Conservation (phyloP, 2,888 invertebrate species). For the Ormyrus labotus region DNA sequence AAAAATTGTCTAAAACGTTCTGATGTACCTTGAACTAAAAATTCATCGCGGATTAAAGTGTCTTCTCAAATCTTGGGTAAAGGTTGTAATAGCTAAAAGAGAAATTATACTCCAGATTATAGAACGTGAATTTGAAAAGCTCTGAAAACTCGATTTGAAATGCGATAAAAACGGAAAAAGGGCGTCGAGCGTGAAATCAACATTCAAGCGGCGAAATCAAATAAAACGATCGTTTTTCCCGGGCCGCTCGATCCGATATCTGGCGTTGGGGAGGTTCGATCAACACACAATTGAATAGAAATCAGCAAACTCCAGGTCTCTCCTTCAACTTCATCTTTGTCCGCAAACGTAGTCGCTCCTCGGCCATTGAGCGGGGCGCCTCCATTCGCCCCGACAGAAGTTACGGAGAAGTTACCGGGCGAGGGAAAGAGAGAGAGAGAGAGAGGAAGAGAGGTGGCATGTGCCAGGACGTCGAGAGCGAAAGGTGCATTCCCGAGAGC, state of each 20-base stretch:
- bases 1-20: too few species aligned
- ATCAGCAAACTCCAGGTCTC: slow-evolving; percentile 7
- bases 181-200: background rate
- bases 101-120: too few species aligned
- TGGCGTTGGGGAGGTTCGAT: slow-evolving; percentile 5
- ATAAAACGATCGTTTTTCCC: background rate
- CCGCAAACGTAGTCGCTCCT: background rate
- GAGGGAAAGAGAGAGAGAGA: too few species aligned
- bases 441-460: slow-evolving; percentile 19
- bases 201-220: background rate
- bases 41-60: too few species aligned
- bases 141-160: too few species aligned
- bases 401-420: slow-evolving; percentile 9
- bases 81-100: too few species aligned
- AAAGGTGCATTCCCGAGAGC: slow-evolving; percentile 25
- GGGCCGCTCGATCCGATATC: background rate
- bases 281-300: slow-evolving; percentile 35
- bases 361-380: background rate
- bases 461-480: slow-evolving; percentile 15
- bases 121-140: too few species aligned
- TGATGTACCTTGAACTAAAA: too few species aligned
- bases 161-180: too few species aligned
- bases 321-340: background rate
- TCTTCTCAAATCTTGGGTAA: too few species aligned
- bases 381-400: slow-evolving; percentile 11